Evolutionary conservation across 1,140 invertebrate genomes (phyloP).

Genomic region (Aleiodes sp.): DNA sequence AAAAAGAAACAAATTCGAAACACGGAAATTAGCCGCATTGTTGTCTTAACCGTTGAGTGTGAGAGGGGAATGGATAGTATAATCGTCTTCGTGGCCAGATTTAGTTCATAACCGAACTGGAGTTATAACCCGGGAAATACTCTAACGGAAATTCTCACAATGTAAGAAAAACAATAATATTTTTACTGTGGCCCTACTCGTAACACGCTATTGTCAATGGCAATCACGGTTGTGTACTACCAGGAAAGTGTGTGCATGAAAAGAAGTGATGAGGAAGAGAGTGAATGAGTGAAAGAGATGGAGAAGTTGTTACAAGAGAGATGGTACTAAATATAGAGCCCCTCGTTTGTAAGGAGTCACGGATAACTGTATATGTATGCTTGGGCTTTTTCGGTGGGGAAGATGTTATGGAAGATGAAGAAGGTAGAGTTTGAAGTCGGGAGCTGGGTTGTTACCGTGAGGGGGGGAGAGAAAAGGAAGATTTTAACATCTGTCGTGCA

Average conservation of each 20-base stretch:
- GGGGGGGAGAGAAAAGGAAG: neutral
- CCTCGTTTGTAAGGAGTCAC: constrained; percentile 19
- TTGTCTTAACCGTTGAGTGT: too few species aligned
- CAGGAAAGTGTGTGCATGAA: neutral
- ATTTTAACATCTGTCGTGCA: constrained; percentile 17
- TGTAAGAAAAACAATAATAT: constrained; percentile 23
- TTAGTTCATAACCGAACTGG: too few species aligned
- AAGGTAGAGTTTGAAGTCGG: neutral
- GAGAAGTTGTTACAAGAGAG: neutral
- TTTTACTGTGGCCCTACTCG: neutral
- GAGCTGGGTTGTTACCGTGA: neutral
- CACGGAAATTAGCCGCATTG: too few species aligned
- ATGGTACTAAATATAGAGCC: constrained; percentile 20
- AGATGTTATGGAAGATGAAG: constrained; percentile 6
- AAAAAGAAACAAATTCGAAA: too few species aligned
- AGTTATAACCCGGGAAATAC: too few species aligned
- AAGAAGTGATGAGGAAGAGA: neutral
- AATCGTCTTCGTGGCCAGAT: too few species aligned
- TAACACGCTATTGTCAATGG: neutral
- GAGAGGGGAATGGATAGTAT: too few species aligned
- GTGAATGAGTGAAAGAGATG: neutral
- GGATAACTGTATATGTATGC: constrained; percentile 14
- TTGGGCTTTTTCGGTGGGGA: neutral
- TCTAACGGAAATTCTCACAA: too few species aligned
- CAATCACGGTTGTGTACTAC: neutral